Base-by-base conservation (phyloP, 2,797 vertebrate genomes). In the Pogonophryne albipinna region DNA sequence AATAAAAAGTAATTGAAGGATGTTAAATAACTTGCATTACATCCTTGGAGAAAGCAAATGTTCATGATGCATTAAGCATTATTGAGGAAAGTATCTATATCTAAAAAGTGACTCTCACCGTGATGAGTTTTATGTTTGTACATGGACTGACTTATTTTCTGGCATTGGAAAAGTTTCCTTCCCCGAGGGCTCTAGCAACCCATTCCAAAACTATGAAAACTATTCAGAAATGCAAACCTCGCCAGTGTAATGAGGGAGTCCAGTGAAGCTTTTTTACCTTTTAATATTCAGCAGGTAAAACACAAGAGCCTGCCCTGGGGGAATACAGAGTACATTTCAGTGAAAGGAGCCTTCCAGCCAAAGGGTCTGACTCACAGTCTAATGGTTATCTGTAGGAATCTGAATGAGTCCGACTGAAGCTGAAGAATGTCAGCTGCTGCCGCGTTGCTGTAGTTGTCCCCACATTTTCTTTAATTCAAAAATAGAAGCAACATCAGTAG, bases 301-400 rank as follows among this genome's bases (percentile, higher is more conserved):
- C 11, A 45, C 13, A 3, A 4, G 20, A 34, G 2, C 51, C 53
- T 38, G 50, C 60, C 71, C 58, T 3, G 14, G 9, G 50, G 60
- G 50, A 50, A 81, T 8, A 23, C 59, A 66, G 27, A 17, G 67
- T 49, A 9, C 31, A 63, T 44, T 41, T 56, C 19, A 44, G 53
- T 6, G 6, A 64, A 41, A n/a, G 56, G 17, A n/a, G 60, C 38
- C 57, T 23, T 10, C 3, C 23, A 58, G 57, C 42, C 53, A 74
- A 76, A 67, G 50, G 61, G 23, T 83, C 62, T 70, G 80, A 74
- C 85, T 66, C 27, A 27, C 42, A 10, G 66, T 11, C 58, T 77
- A 59, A 68, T 79, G 79, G 61, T 76, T 80, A 73, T 67, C 69
- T 15, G 4, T 23, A 23, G 50, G 42, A 69, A 68, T 10, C 31